Evolutionary conservation across 2,113 vertebrate species (phyloP).

Genomic region (Sander vitreus): DNA sequence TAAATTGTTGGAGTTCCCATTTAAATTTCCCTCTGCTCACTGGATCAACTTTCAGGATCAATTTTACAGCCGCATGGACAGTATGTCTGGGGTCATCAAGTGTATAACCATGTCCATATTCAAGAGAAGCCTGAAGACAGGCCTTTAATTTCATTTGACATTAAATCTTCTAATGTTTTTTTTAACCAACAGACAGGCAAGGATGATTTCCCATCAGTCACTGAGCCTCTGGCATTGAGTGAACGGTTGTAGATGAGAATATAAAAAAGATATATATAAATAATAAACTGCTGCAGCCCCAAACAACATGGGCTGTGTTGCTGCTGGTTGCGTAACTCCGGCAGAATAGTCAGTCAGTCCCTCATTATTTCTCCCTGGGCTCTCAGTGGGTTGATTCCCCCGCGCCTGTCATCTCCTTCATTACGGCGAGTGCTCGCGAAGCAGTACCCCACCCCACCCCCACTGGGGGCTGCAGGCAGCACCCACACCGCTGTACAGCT

Average conservation of each 20-base stretch:
- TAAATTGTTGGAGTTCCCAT: neutral
- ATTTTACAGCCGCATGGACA: neutral
- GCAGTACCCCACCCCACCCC: constrained; percentile 32
- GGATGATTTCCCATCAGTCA: constrained; percentile 65
- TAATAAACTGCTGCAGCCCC: constrained; percentile 53
- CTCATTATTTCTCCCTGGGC: constrained; percentile 78
- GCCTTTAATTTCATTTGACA: constrained; percentile 37
- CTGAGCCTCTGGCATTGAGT: constrained; percentile 39
- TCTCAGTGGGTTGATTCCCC: constrained; percentile 72
- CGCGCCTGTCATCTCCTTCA: constrained; percentile 72
- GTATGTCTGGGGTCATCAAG: constrained; percentile 9
- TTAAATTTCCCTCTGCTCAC: neutral
- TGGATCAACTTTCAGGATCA: constrained; percentile 2
- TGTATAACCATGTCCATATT: neutral
- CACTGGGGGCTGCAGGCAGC: constrained; percentile 32
- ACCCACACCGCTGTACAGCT: constrained; percentile 20
- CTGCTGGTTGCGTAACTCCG: constrained; percentile 74
- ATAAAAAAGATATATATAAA: constrained; percentile 65
- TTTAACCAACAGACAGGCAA: constrained; percentile 24
- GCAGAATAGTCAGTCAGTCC: constrained; percentile 70
- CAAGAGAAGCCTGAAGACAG: constrained; percentile 7
- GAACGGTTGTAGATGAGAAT: constrained; percentile 52
- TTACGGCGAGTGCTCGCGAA: constrained; percentile 46
- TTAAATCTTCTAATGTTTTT: constrained; percentile 39
- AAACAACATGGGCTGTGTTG: constrained; percentile 71